Percentiles rank a stretch among this genome's conserved stretches.
Conservation (phyloP, 1,140 invertebrate genomes). For the Antheraea pernyi region DNA sequence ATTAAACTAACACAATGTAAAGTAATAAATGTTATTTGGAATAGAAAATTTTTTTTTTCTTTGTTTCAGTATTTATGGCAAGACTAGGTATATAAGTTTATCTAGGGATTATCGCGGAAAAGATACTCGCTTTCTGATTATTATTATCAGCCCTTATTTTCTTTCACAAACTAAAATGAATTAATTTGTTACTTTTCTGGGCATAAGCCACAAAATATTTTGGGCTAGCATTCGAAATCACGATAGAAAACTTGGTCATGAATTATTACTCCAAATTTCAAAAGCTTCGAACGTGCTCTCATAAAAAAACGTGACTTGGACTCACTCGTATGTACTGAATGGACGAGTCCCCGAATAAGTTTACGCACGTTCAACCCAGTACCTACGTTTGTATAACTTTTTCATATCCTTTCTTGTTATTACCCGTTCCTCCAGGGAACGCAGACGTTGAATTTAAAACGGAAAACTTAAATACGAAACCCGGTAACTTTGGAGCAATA, state of each 20-base stretch:
- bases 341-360: background rate
- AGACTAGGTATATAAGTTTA: too few relatives aligned
- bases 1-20: too few relatives aligned
- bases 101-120: too few relatives aligned
- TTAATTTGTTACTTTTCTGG: too few relatives aligned
- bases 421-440: background rate
- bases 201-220: too few relatives aligned
- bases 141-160: too few relatives aligned
- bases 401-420: conserved; percentile 15
- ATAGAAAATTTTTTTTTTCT: too few relatives aligned
- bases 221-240: background rate
- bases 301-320: conserved; percentile 9
- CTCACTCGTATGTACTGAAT: conserved; percentile 7
- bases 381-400: conserved; percentile 4
- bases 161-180: too few relatives aligned
- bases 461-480: conserved; percentile 15
- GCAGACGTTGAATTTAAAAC: conserved; percentile 19
- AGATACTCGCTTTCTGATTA: too few relatives aligned
- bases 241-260: background rate
- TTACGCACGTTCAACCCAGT: conserved; percentile 2
- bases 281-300: background rate
- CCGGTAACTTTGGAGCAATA: conserved; percentile 4
- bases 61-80: too few relatives aligned
- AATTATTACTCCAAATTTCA: background rate
- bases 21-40: too few relatives aligned